Evolutionary conservation across 2,888 invertebrate genomes (phyloP).

Genomic region (Macaria liturata): DNA sequence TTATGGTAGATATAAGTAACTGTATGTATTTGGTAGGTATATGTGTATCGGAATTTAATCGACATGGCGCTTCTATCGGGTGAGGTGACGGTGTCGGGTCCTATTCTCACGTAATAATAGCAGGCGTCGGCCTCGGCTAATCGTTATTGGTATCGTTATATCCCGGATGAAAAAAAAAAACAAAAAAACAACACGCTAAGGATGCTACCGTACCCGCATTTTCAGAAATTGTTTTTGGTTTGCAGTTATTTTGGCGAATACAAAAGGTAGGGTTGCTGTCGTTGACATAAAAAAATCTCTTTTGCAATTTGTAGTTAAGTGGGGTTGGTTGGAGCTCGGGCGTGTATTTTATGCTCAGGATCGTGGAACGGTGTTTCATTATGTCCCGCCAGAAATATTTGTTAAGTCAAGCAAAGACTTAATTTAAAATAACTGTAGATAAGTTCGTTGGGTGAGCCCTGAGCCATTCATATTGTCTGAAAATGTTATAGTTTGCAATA

Average conservation of each 20-base stretch:
- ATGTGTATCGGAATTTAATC: too few species aligned
- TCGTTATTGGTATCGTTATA: conserved; percentile 19
- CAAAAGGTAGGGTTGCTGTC: background rate
- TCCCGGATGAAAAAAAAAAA: background rate
- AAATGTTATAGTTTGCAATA: too few species aligned
- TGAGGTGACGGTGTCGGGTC: too few species aligned
- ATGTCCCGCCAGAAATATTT: too few species aligned
- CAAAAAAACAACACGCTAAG: background rate
- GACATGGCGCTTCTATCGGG: too few species aligned
- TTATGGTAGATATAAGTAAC: too few species aligned
- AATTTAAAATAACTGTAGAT: too few species aligned
- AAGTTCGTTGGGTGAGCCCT: too few species aligned
- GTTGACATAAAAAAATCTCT: conserved; percentile 1
- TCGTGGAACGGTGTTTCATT: background rate
- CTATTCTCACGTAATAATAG: conserved; percentile 15
- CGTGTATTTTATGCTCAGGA: background rate
- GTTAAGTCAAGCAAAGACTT: too few species aligned
- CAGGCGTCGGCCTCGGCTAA: conserved; percentile 10
- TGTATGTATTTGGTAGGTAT: too few species aligned
- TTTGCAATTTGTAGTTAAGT: conserved; percentile 5
- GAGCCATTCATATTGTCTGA: too few species aligned
- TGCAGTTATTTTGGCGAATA: background rate
- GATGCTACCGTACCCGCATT: background rate
- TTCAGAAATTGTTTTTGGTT: conserved; percentile 14
- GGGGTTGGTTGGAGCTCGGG: background rate